Conservation (phyloP, 2,888 invertebrate species). For the Eupithecia inturbata region DNA sequence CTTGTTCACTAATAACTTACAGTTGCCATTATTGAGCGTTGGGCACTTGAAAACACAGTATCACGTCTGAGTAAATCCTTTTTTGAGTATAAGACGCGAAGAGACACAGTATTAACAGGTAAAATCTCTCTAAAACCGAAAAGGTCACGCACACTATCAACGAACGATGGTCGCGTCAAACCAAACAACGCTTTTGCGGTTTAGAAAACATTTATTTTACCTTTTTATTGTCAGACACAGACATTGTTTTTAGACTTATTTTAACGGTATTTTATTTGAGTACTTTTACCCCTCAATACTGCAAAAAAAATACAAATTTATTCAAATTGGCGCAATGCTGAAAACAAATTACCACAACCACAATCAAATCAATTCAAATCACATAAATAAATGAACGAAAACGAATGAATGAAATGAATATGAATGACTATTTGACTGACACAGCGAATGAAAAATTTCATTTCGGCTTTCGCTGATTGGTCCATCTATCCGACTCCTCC, state of each 20-base stretch:
- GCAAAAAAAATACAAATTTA: neutral
- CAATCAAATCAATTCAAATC: neutral
- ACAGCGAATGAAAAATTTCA: too few species aligned
- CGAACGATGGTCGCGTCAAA: conserved; percentile 66
- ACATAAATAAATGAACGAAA: too few species aligned
- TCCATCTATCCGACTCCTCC: too few species aligned
- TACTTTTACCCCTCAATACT: conserved; percentile 2
- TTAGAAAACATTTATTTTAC: conserved; percentile 56
- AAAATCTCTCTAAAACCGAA: conserved; percentile 50
- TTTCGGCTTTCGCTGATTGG: too few species aligned
- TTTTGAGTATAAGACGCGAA: conserved; percentile 19
- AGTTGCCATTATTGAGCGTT: conserved; percentile 50
- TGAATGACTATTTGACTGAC: too few species aligned
- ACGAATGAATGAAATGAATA: too few species aligned
- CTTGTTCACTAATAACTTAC: conserved; percentile 50
- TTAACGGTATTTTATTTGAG: conserved; percentile 39
- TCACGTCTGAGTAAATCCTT: conserved; percentile 38
- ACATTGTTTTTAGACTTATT: conserved; percentile 63
- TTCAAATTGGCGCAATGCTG: neutral
- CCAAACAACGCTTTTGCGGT: conserved; percentile 54
- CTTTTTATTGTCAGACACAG: conserved; percentile 73
- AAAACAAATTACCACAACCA: neutral
- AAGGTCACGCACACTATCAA: conserved; percentile 67
- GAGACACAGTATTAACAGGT: conserved; percentile 40
- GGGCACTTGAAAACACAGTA: conserved; percentile 35